Conservation (phyloP, 1,140 invertebrate species). For the Lepidotrigona ventralis region DNA sequence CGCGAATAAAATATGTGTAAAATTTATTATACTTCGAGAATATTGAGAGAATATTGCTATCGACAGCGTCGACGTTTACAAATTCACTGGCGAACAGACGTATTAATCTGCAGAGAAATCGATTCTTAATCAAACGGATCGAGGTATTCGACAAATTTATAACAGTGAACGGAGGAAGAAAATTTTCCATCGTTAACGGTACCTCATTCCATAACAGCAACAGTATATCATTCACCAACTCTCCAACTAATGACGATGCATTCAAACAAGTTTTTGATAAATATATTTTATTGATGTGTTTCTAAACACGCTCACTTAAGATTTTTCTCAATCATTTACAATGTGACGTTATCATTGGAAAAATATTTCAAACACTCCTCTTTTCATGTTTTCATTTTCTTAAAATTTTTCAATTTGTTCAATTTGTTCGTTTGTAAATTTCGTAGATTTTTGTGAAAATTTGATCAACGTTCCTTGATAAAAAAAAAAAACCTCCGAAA, state of each 20-base stretch:
- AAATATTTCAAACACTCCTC: neutral
- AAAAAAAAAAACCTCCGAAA: too few species aligned
- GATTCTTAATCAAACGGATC: conserved; percentile 5
- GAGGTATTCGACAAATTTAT: conserved; percentile 15
- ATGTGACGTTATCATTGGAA: neutral
- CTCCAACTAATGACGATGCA: neutral
- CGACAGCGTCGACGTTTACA: neutral
- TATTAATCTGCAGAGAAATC: conserved; percentile 10
- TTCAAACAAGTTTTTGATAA: conserved; percentile 2
- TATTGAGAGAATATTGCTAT: neutral
- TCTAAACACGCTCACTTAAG: neutral
- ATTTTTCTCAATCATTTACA: neutral
- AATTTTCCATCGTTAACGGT: conserved; percentile 20
- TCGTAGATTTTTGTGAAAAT: too few species aligned
- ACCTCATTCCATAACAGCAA: neutral
- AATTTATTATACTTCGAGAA: neutral
- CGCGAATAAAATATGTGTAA: neutral
- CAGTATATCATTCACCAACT: neutral
- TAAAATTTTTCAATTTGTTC: too few species aligned
- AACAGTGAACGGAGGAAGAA: conserved; percentile 3
- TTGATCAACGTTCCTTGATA: too few species aligned
- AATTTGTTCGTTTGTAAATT: too few species aligned
- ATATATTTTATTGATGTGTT: neutral
- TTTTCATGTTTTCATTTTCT: too few species aligned
- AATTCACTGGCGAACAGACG: neutral